Base-by-base conservation (phyloP, 2,888 invertebrate genomes). In the Phengaris alcon region DNA sequence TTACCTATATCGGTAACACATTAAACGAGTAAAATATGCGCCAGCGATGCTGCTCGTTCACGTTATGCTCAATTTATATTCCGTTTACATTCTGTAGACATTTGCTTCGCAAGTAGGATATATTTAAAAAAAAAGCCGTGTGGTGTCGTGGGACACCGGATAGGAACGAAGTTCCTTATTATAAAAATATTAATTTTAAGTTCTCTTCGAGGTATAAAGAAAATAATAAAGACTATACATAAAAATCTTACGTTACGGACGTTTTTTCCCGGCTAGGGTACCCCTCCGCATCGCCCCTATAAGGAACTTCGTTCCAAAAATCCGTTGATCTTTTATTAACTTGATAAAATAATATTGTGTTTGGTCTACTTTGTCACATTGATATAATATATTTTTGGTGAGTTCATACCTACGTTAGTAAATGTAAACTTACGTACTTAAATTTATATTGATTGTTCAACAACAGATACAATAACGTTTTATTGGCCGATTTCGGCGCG, bases 401-500 rank as follows among this genome's bases (percentile, higher is more conserved):
- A 35, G 35, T 35, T 3, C 0, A 6, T 6, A 12, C 15, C 22
- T 15, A 22, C 64, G 64, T 64, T 44, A 64, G 35, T 35, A 35
- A 64, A 64, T 64, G 35, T 35, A 64, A 22, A 64, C 64, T 64
- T 64, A 10, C 12, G 44, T 64, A 35, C 64, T 64, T 44, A 10
- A 44, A 44, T 64, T 10, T 35, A 35, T 64, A 64, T 13, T 64
- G n/a, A 55, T 55, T 55, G 55, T 13, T 54, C 54, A 13, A n/a
- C n/a, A 55, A n/a, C 35, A 64, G 35, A 64, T 12, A 13, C 64
- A 64, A 13, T 35, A 64, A 64, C 64, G 35, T 44, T 64, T 85
- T 81, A 70, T 68, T 86, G 81, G 76, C 76, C 74, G 82, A 86
- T 85, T 85, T 84, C 84, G 83, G 84, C 83, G 85, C 85, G 85